Base-by-base conservation (phyloP, 2,888 invertebrate genomes). In the Patella depressa region DNA sequence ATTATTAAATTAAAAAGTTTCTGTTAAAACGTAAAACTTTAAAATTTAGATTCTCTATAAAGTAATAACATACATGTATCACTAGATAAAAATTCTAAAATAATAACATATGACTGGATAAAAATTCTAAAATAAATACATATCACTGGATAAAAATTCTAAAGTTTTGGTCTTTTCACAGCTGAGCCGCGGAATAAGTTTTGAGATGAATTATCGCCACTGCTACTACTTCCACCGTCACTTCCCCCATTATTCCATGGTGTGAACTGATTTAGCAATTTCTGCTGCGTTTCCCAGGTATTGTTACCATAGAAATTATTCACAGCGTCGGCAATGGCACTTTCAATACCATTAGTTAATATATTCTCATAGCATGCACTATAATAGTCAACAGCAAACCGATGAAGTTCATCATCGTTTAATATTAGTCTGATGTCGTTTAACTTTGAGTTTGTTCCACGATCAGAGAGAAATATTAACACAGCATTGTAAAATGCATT, bases 401-500 rank as follows among this genome's bases (percentile, higher is more conserved):
- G 12, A 65, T 24, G 24, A 24, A 65, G 11, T 65, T 24, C 19
- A 3, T 11, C 19, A 12, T 65, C 65, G 19, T 65, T 65, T 19
- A 65, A 24, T 3, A 65, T 65, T 65, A 65, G 24, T 14, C 65
- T 65, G 24, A 65, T 14, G 24, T 65, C 65, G 1, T 65, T 65
- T 65, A 65, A 65, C 19, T 24, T 19, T 24, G 65, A 65, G 19
- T 12, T 19, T 12, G 65, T 12, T 65, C 65, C 24, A 11, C 24
- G 19, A 19, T 65, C 65, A 24, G 65, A 65, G 19, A 65, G 24
- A 65, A 19, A 65, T 65, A 65, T 65, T 24, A 65, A 24, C 19
- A 65, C 65, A 65, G 65, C 65, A 65, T 65, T 65, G 19, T 65
- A 65, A 14, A 65, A 65, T n/a, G 65, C 65, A 65, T 65, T 65